A percentile compares a stretch with the other conserved stretches of the same genome.
phyloP scores from a whole-genome alignment of 2,888 invertebrate genomes.

The Ommatoiulus sabulosus region DNA sequence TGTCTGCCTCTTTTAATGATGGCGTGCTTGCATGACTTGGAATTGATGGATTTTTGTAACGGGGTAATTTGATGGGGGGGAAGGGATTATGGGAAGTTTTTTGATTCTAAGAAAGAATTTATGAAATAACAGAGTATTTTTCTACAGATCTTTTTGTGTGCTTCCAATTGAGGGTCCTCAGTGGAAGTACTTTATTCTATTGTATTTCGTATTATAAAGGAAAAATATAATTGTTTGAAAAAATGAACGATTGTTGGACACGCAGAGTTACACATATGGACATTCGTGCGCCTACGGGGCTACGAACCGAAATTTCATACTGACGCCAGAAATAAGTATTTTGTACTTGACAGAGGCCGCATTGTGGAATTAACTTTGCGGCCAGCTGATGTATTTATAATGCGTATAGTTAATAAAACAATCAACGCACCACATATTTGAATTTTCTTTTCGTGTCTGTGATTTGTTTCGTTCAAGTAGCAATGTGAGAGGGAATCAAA shows the following conservation, averaged over 20 bases:
- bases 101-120: not conserved
- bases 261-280: not conserved
- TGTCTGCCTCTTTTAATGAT: constrained; percentile 6
- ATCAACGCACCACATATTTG: not conserved
- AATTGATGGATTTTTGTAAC: constrained; percentile 21
- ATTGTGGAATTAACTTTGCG: not conserved
- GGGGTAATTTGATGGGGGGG: constrained; percentile 19
- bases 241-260: constrained; percentile 15
- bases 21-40: constrained; percentile 10
- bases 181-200: constrained; percentile 20
- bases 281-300: not conserved
- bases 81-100: not conserved
- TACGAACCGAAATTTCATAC: not conserved
- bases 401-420: constrained; percentile 28
- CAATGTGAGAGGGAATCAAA: not conserved
- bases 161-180: not conserved
- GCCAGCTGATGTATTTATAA: constrained; percentile 34
- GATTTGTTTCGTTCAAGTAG: not conserved
- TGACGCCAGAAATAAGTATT: constrained; percentile 7
- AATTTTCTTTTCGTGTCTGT: not conserved
- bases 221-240: not conserved
- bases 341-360: constrained; percentile 9
- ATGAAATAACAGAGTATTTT: constrained; percentile 16
- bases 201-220: constrained; percentile 7
- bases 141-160: constrained; percentile 15